phyloP scores from a whole-genome alignment of 2,888 invertebrate genomes.

The Macrostomum cliftonense region DNA sequence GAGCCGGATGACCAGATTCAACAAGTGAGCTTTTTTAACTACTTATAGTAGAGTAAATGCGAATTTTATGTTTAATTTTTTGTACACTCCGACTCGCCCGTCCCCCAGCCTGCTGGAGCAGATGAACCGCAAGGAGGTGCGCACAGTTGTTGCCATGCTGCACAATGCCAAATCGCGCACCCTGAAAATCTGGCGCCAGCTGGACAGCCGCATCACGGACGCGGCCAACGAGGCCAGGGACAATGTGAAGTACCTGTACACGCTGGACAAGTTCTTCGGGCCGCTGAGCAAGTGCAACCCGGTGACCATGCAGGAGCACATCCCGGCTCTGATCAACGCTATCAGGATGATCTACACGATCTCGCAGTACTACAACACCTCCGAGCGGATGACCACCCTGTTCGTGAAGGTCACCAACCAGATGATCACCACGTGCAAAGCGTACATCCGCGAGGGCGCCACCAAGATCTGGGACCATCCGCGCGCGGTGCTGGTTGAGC shows the following conservation, averaged over 20 bases:
- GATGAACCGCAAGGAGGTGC: constrained; percentile 33
- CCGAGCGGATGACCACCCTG: constrained; percentile 78
- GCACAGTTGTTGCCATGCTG: constrained; percentile 33
- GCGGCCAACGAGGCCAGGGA: constrained; percentile 87
- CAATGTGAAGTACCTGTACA: constrained; percentile 79
- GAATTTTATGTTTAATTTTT: constrained; percentile 5
- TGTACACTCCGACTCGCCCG: no score
- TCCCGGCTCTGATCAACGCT: constrained; percentile 69
- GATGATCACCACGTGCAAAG: constrained; percentile 88
- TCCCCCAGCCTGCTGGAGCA: constrained; percentile 33
- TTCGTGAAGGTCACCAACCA: constrained; percentile 97
- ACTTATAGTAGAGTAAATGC: constrained; percentile 3
- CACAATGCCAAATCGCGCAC: constrained; percentile 35
- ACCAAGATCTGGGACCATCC: constrained; percentile 75
- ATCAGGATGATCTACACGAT: constrained; percentile 79
- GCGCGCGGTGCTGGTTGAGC: constrained; percentile 47
- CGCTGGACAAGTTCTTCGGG: constrained; percentile 80
- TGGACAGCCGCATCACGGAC: constrained; percentile 69
- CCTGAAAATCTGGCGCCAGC: constrained; percentile 30
- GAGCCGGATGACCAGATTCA: constrained; percentile 74
- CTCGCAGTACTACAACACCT: constrained; percentile 85
- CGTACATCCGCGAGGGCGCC: constrained; percentile 56
- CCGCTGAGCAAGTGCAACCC: constrained; percentile 78
- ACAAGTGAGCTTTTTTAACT: constrained; percentile 29
- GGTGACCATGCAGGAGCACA: constrained; percentile 71